Percentiles rank a stretch among this genome's conserved stretches.
Conservation (phyloP, 2,888 invertebrate genomes). For the Hesperia comma region DNA sequence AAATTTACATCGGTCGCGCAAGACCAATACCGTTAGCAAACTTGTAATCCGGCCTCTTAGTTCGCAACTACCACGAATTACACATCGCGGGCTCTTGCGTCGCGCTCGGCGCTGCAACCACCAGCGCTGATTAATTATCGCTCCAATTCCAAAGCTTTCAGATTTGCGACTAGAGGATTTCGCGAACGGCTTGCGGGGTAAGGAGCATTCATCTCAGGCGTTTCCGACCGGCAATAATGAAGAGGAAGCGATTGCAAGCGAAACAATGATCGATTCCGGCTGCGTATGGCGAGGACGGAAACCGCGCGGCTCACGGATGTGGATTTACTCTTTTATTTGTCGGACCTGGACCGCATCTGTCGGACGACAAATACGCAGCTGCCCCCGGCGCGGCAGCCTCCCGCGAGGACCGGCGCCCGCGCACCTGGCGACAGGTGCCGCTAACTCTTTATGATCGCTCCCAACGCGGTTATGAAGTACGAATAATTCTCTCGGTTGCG, state of each 20-base stretch:
- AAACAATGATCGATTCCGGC: constrained; percentile 77
- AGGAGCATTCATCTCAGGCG: constrained; percentile 54
- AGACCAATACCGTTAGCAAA: constrained; percentile 72
- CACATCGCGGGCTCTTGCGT: constrained; percentile 82
- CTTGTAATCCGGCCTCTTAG: constrained; percentile 67
- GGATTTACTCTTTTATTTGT: constrained; percentile 78
- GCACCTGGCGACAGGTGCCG: constrained; percentile 79
- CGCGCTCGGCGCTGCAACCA: constrained; percentile 45
- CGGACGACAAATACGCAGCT: constrained; percentile 73
- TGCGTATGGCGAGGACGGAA: constrained; percentile 69
- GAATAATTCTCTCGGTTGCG: constrained; percentile 57
- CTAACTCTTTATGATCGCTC: constrained; percentile 38
- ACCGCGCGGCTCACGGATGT: constrained; percentile 73
- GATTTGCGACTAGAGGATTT: constrained; percentile 2
- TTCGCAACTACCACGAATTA: constrained; percentile 70
- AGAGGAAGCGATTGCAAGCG: constrained; percentile 75
- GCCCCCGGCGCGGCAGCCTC: constrained; percentile 70
- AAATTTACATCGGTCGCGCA: constrained; percentile 65
- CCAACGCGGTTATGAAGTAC: constrained; percentile 44
- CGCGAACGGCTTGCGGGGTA: constrained; percentile 27
- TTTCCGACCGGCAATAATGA: constrained; percentile 73
- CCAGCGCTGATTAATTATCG: constrained; percentile 52
- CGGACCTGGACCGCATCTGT: constrained; percentile 82
- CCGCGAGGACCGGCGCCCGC: constrained; percentile 57
- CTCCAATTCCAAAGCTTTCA: constrained; percentile 39